These are phyloP conservation scores for Alouatta caraya DNA, from an alignment of 2,797 vertebrate species.

Conservation along the genomic window DNA sequence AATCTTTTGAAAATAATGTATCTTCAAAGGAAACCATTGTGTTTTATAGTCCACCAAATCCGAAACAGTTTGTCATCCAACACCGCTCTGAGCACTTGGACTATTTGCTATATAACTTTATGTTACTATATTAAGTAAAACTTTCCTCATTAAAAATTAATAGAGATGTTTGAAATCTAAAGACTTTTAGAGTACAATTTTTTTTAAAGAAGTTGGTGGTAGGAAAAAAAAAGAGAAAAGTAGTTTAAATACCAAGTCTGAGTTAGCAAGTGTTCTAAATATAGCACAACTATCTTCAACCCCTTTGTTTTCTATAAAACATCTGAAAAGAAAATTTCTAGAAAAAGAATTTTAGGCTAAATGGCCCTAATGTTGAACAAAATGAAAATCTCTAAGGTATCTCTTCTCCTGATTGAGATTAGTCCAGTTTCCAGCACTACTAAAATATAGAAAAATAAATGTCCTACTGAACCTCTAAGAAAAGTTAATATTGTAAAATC, in stretches of 20 bases:
- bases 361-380: neutral
- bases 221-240: neutral
- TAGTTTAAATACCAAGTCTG: neutral
- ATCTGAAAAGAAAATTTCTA: neutral
- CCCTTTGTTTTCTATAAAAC: neutral
- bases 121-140: neutral
- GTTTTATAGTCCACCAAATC: neutral
- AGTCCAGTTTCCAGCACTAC: neutral
- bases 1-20: constrained; percentile 23
- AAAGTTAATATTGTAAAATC: neutral
- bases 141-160: neutral
- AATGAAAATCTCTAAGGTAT: neutral
- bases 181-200: neutral
- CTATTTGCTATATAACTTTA: neutral
- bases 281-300: neutral
- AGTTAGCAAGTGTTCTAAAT: neutral
- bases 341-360: neutral
- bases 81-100: neutral
- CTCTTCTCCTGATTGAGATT: neutral
- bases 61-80: neutral
- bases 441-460: neutral
- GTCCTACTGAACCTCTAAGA: neutral
- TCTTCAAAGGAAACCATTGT: neutral
- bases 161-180: neutral
- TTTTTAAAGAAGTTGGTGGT: neutral